Evolutionary conservation across 2,113 vertebrate genomes (phyloP).

Genomic region (Ciconia stormi): DNA sequence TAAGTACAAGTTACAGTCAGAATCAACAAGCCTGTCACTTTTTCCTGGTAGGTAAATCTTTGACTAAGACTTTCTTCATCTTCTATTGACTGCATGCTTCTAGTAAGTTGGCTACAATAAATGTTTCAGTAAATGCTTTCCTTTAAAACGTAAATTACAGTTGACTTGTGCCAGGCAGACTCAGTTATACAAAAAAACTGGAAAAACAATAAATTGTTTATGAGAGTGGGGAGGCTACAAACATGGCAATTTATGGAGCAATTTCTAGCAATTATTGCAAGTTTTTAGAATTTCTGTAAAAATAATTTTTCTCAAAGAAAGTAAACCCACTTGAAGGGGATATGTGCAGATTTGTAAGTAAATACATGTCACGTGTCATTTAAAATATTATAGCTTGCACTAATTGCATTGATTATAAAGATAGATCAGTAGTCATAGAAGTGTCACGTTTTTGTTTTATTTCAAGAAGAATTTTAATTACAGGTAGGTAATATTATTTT

Average conservation of each 20-base stretch:
- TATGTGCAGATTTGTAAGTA: neutral
- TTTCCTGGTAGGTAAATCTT: slow-evolving; percentile 81
- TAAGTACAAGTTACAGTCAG: slow-evolving; percentile 86
- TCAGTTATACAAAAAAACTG: neutral
- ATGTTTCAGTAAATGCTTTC: slow-evolving; percentile 19
- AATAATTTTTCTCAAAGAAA: neutral
- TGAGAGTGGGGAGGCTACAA: neutral
- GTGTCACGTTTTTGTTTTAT: slow-evolving; percentile 67
- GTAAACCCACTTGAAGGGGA: neutral
- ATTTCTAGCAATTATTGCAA: slow-evolving; percentile 55
- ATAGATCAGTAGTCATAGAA: slow-evolving; percentile 45
- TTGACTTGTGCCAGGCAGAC: slow-evolving; percentile 39
- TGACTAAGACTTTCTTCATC: slow-evolving; percentile 63
- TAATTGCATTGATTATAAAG: slow-evolving; percentile 42
- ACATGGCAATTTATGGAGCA: neutral
- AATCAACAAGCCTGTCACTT: slow-evolving; percentile 79
- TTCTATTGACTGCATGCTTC: slow-evolving; percentile 75
- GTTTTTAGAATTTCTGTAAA: neutral
- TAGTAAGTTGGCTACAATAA: slow-evolving; percentile 25
- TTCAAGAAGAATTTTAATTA: slow-evolving; percentile 76
- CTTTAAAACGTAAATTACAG: neutral
- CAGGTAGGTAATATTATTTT: slow-evolving; percentile 90
- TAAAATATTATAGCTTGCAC: slow-evolving; percentile 21
- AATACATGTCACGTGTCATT: neutral
- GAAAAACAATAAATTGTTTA: neutral